These are phyloP conservation scores for Tupaia chinensis DNA, from an alignment of 2,113 vertebrate genomes.

Conservation along the genomic window DNA sequence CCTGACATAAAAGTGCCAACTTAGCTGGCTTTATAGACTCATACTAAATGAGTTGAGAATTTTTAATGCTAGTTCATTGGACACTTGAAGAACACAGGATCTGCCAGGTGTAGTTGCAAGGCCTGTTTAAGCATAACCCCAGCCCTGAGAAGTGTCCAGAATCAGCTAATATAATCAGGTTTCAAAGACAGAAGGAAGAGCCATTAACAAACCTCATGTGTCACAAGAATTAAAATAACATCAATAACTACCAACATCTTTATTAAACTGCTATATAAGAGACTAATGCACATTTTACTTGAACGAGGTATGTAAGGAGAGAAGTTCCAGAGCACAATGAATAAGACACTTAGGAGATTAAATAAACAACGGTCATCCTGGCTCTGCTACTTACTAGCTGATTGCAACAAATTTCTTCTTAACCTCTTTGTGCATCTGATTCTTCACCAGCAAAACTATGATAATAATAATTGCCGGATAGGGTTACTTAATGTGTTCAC, in stretches of 20 bases:
- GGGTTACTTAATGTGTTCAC: not conserved
- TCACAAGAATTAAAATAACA: not conserved
- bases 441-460: not conserved
- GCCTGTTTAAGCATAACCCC: rapidly evolving
- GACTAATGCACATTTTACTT: not conserved
- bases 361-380: not conserved
- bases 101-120: not conserved
- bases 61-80: not conserved
- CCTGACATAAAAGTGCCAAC: conserved; percentile 56
- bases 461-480: not conserved
- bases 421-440: not conserved
- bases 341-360: not conserved
- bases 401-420: not conserved
- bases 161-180: not conserved
- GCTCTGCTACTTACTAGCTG: not conserved
- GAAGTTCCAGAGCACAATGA: not conserved
- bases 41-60: conserved; percentile 7
- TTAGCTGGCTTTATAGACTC: conserved; percentile 26
- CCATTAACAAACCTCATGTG: not conserved
- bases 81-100: not conserved
- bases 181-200: not conserved
- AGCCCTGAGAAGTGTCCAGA: not conserved
- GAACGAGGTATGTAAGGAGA: not conserved
- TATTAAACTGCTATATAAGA: not conserved
- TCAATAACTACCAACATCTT: not conserved